Evolutionary conservation across 2,888 invertebrate genomes (phyloP).

Genomic region (Brachypalpus laphriformis): DNA sequence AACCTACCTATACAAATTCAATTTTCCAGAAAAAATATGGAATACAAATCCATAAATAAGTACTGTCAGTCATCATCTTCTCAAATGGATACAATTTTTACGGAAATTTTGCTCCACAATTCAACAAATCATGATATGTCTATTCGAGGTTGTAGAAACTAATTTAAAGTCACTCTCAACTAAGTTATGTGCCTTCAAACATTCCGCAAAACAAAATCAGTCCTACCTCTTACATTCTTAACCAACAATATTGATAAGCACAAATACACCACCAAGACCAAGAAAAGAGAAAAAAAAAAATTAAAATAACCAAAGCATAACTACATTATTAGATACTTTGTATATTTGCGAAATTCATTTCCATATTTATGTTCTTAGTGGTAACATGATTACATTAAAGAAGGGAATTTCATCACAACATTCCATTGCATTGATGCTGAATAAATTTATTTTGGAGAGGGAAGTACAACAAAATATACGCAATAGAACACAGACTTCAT

Average conservation of each 20-base stretch:
- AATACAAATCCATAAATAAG: too few species aligned
- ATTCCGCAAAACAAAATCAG: background rate
- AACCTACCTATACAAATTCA: too few species aligned
- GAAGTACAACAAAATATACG: conserved; percentile 32
- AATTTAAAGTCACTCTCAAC: conserved; percentile 28
- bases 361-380: conserved; percentile 69
- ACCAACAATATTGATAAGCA: conserved; percentile 29
- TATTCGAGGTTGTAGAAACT: background rate
- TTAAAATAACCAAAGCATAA: conserved; percentile 36
- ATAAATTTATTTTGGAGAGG: conserved; percentile 54
- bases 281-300: conserved; percentile 2
- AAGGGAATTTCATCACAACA: conserved; percentile 63
- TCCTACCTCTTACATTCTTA: background rate
- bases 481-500: conserved; percentile 29
- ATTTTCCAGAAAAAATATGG: too few species aligned
- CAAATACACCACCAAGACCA: background rate
- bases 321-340: conserved; percentile 71
- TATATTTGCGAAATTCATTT: conserved; percentile 70
- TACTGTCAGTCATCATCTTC: conserved; percentile 18
- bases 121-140: conserved; percentile 46
- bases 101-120: background rate
- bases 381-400: conserved; percentile 62
- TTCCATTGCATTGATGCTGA: conserved; percentile 67
- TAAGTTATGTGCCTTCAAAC: conserved; percentile 30
- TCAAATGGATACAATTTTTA: background rate